Evolutionary conservation across 2,113 vertebrate genomes (phyloP).

Genomic region (Emydocephalus ijimae): DNA sequence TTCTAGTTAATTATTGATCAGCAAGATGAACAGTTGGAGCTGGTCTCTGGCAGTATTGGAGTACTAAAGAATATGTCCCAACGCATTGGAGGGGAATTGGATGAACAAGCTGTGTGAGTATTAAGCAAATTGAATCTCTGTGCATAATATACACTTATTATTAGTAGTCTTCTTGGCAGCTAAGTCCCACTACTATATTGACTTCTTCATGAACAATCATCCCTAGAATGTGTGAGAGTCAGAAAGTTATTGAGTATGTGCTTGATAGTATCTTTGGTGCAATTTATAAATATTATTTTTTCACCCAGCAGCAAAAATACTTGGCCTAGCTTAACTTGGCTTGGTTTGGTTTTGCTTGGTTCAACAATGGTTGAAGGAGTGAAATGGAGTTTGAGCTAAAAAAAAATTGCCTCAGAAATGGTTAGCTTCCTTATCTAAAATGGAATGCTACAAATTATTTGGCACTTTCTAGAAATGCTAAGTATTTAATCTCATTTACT

Average conservation of each 20-base stretch:
- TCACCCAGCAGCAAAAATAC: background rate
- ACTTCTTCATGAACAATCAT: background rate
- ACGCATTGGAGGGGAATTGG: conserved; percentile 93
- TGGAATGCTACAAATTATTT: background rate
- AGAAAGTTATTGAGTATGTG: background rate
- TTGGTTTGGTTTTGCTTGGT: background rate
- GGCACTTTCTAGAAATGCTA: background rate
- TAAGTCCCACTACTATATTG: background rate
- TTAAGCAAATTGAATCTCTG: rapidly evolving
- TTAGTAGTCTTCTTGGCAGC: background rate
- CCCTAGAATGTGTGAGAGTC: too few relatives aligned
- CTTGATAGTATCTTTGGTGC: background rate
- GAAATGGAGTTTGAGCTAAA: background rate
- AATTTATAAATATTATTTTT: background rate
- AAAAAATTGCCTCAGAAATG: background rate
- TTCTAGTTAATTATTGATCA: conserved; percentile 88
- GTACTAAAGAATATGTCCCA: conserved; percentile 99
- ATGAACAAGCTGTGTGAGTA: conserved; percentile 95
- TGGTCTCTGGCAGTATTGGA: conserved; percentile 95
- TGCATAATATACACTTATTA: too few relatives aligned
- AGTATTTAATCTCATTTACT: background rate
- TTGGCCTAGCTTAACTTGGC: background rate
- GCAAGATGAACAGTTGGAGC: conserved; percentile 96
- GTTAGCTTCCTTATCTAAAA: background rate
- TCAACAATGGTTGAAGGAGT: background rate